These are phyloP conservation scores for Drosophila lini DNA, from an alignment of 1,140 invertebrate species.

Conservation along the genomic window DNA sequence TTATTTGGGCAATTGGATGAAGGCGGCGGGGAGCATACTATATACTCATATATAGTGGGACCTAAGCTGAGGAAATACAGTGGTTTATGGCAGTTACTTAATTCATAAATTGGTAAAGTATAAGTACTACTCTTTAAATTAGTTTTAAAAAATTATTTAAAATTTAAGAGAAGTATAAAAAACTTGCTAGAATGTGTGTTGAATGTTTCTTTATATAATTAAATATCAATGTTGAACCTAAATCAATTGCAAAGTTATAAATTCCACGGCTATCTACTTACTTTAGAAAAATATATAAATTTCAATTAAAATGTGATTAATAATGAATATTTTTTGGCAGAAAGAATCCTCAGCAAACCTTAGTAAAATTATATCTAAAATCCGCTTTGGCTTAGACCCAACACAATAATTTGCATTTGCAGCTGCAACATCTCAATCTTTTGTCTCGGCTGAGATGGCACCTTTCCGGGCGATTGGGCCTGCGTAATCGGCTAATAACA, in stretches of 20 bases:
- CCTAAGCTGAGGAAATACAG: conserved; percentile 38
- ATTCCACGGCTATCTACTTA: not conserved
- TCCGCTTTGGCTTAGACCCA: not conserved
- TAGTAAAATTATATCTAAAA: not conserved
- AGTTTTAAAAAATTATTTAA: not conserved
- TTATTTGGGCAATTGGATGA: conserved; percentile 74
- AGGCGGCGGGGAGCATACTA: conserved; percentile 10
- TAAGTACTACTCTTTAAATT: not conserved
- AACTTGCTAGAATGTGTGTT: not conserved
- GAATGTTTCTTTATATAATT: not conserved
- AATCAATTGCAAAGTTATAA: not conserved
- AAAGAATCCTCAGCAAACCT: not conserved
- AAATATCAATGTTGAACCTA: not conserved
- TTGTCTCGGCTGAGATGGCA: conserved; percentile 11
- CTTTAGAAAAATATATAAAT: not conserved
- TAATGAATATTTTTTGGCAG: not conserved
- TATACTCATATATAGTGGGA: conserved; percentile 4
- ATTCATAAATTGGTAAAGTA: no score
- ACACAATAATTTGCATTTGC: conserved; percentile 11
- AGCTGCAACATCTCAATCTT: conserved; percentile 30
- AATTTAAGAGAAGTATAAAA: not conserved
- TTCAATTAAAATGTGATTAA: not conserved
- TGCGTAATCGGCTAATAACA: conserved; percentile 45
- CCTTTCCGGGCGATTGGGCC: conserved; percentile 2
- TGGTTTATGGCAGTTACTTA: conserved; percentile 8